Conservation (phyloP, 2,888 invertebrate genomes). For the Agriopis marginaria region DNA sequence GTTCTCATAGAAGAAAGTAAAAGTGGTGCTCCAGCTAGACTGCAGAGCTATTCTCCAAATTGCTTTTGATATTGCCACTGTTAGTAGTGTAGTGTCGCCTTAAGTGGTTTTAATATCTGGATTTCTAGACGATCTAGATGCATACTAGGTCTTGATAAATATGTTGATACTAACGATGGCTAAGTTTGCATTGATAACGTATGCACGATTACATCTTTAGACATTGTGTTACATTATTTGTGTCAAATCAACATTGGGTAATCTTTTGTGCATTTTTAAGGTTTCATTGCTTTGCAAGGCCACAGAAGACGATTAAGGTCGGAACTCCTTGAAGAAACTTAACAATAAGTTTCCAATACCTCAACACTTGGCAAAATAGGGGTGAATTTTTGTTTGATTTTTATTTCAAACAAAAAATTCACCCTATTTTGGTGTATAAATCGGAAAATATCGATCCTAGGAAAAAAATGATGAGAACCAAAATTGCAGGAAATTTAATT, state of each 20-base stretch:
- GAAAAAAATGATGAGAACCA: no score
- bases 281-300: no score
- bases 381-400: no score
- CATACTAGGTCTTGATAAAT: conserved; percentile 13
- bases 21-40: conserved; percentile 16
- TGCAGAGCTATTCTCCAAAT: conserved; percentile 7
- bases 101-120: conserved; percentile 11
- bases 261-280: neutral
- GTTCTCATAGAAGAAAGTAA: conserved; percentile 24
- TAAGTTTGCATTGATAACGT: neutral
- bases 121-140: conserved; percentile 28
- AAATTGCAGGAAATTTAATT: no score
- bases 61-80: conserved; percentile 16
- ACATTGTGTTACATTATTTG: conserved; percentile 6
- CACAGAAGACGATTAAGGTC: no score
- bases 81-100: conserved; percentile 7
- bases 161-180: neutral
- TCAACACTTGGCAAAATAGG: no score
- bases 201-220: conserved; percentile 10
- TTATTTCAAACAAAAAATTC: no score
- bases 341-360: no score
- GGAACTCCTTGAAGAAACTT: no score
- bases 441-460: no score
- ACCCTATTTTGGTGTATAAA: no score
- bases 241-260: conserved; percentile 4